phyloP scores from a whole-genome alignment of 2,888 invertebrate genomes.

The Dasysyrphus tricinctus region DNA sequence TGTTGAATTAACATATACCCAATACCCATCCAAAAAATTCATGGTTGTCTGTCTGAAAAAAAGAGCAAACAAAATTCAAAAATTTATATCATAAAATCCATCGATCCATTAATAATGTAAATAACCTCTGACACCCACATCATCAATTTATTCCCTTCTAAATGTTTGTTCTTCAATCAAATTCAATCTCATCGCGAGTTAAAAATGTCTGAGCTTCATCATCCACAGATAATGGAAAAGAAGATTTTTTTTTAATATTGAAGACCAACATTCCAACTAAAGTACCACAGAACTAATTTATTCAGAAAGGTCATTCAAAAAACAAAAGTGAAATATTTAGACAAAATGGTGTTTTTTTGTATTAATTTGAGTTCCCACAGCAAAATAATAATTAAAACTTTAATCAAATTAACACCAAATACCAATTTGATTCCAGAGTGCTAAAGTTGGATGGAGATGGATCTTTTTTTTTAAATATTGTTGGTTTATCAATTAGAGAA shows the following conservation, averaged over 20 bases:
- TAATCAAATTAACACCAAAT: constrained; percentile 30
- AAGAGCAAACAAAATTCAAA: constrained; percentile 29
- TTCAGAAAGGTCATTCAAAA: constrained; percentile 24
- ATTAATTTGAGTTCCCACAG: constrained; percentile 10
- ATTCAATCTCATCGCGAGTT: neutral
- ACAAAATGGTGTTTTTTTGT: neutral
- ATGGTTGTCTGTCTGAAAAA: constrained; percentile 6
- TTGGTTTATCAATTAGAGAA: constrained; percentile 49
- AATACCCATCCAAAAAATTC: neutral
- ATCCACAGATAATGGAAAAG: neutral
- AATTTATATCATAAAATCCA: constrained; percentile 23
- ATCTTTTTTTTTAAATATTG: neutral
- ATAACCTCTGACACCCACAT: constrained; percentile 47
- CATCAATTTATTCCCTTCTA: constrained; percentile 44
- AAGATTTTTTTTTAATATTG: neutral
- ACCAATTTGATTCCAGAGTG: neutral
- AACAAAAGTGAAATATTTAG: constrained; percentile 11
- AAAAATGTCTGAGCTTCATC: constrained; percentile 9
- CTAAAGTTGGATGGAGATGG: constrained; percentile 3
- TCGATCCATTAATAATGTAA: constrained; percentile 46
- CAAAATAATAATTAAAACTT: neutral
- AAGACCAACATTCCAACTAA: constrained; percentile 13
- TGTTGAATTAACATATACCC: constrained; percentile 7
- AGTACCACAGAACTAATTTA: constrained; percentile 4
- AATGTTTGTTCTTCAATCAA: constrained; percentile 32